phyloP scores from a whole-genome alignment of 2,113 vertebrate genomes.

The Melanerpes aurifrons region DNA sequence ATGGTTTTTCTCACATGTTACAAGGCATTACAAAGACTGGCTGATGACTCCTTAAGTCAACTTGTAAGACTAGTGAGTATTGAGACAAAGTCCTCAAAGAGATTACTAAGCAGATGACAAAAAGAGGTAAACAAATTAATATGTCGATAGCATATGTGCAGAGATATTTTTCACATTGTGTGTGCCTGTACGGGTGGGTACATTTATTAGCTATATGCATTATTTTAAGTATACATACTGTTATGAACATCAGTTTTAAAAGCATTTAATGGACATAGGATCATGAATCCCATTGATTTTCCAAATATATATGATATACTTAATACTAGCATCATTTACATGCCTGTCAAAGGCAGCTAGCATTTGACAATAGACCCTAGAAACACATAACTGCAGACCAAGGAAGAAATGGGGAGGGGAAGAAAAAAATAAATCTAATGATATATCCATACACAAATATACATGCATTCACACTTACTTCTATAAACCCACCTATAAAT shows the following conservation, averaged over 20 bases:
- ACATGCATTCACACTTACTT: not conserved
- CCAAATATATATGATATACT: not conserved
- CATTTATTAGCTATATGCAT: not conserved
- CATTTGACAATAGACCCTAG: not conserved
- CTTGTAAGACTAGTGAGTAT: not conserved
- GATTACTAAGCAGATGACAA: not conserved
- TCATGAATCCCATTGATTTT: not conserved
- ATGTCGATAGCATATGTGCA: not conserved
- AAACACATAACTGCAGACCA: not conserved
- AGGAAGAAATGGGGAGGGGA: not conserved
- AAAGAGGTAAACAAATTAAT: not conserved
- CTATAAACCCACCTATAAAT: not conserved
- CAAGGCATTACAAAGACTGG: not conserved
- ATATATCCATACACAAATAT: not conserved
- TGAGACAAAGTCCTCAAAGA: not conserved
- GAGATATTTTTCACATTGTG: not conserved
- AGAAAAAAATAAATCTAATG: not conserved
- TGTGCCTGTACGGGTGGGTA: accelerated
- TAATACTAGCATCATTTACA: not conserved
- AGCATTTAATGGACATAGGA: not conserved
- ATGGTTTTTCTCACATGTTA: not conserved
- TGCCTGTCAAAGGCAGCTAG: not conserved
- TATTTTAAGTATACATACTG: not conserved
- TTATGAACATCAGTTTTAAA: not conserved
- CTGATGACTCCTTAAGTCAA: not conserved